A percentile compares a stretch with the other conserved stretches of the same genome.
Conservation (phyloP, 1,140 invertebrate genomes). For the Sitophilus oryzae region DNA sequence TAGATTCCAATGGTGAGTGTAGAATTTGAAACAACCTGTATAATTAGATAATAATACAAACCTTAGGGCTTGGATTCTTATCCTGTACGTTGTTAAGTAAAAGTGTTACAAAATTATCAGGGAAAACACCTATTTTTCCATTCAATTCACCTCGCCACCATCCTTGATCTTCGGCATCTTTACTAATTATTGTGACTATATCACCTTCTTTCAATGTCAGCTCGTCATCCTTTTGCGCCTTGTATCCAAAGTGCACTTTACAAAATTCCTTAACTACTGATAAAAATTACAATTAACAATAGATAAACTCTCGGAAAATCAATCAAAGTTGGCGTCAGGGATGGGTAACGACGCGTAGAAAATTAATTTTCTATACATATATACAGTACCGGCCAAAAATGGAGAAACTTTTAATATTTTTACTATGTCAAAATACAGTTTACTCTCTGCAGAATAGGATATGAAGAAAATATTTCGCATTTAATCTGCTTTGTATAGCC, state of each 20-base stretch:
- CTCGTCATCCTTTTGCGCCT: constrained; percentile 90
- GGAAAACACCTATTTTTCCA: constrained; percentile 87
- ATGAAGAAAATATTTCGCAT: too few relatives aligned
- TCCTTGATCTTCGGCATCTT: constrained; percentile 85
- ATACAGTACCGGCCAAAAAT: too few relatives aligned
- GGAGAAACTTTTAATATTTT: too few relatives aligned
- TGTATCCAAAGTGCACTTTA: constrained; percentile 83
- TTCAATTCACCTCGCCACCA: constrained; percentile 96
- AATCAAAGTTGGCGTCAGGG: too few relatives aligned
- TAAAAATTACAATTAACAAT: constrained; percentile 6
- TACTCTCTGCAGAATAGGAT: too few relatives aligned
- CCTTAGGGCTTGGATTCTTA: constrained; percentile 14
- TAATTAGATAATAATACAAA: not conserved
- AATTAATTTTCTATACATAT: too few relatives aligned
- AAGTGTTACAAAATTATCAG: constrained; percentile 96
- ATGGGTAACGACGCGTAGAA: too few relatives aligned
- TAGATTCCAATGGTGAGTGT: not conserved
- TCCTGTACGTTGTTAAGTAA: constrained; percentile 45
- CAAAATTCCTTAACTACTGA: constrained; percentile 52
- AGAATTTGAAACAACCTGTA: not conserved
- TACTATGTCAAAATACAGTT: too few relatives aligned
- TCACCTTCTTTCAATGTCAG: constrained; percentile 84
- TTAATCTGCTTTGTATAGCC: too few relatives aligned
- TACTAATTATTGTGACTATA: constrained; percentile 78
- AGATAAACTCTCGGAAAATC: not conserved